Conservation (phyloP, 37 sponge, comb jelly and placozoan genomes). For the Eunapius fragilis region DNA sequence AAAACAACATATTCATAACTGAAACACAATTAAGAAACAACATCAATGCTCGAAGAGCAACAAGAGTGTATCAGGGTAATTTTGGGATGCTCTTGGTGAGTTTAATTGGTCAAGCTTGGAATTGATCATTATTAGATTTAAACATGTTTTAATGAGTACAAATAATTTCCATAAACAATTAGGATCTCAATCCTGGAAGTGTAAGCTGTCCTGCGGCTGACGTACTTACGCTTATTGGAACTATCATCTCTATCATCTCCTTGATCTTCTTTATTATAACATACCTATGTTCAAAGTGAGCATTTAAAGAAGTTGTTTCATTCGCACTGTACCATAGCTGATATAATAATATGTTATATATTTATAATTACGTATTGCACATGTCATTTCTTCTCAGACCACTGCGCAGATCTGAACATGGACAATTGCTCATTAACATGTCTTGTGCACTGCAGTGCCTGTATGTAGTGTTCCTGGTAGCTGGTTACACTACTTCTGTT, state of each 20-base stretch:
- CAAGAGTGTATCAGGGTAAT: slow-evolving; percentile 6
- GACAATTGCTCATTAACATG: slow-evolving; percentile 60
- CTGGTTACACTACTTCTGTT: slow-evolving; percentile 13
- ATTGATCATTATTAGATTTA: not conserved
- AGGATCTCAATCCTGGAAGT: slow-evolving; percentile 38
- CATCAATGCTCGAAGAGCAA: slow-evolving; percentile 13
- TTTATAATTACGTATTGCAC: not conserved
- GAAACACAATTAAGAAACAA: not conserved
- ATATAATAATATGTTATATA: not conserved
- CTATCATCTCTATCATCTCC: slow-evolving; percentile 42
- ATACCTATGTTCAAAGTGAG: slow-evolving; percentile 59
- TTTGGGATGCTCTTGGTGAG: slow-evolving; percentile 55
- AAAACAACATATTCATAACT: not conserved
- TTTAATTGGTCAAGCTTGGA: too few relatives aligned
- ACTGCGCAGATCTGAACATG: slow-evolving; percentile 29
- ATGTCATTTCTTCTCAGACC: slow-evolving; percentile 30
- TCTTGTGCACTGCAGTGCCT: slow-evolving; percentile 48
- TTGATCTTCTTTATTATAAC: slow-evolving; percentile 39
- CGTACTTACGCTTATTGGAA: slow-evolving; percentile 63
- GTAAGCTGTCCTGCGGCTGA: slow-evolving; percentile 4
- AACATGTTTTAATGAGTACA: not conserved
- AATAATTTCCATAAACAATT: not conserved
- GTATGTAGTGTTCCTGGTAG: slow-evolving; percentile 50
- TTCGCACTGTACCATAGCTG: not conserved
- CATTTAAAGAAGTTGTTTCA: not conserved